Base-by-base conservation (phyloP, 2,797 vertebrate genomes). In the Choloepus didactylus region DNA sequence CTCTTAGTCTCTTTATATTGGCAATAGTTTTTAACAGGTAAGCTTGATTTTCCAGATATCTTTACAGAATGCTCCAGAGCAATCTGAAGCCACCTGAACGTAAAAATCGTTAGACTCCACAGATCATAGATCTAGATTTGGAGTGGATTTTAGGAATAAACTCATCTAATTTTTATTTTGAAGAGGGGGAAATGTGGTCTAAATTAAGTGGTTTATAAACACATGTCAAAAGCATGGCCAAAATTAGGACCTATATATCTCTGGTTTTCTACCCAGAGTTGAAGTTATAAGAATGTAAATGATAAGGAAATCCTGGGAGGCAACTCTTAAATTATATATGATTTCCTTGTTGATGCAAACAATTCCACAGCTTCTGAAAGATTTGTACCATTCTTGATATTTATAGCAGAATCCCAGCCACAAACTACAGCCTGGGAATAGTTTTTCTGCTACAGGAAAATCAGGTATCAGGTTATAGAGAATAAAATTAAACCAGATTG, bases 311-410 rank as follows among this genome's bases (percentile, higher is more conserved):
- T 31, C 16, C 14, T 86, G 62, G 19, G 31, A 60, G n/a, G 76
- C 44, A 60, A 27, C 35, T 83, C 87, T 70, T 64, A 80, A 64
- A 84, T 69, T 72, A 10, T 76, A 11, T 16, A 11, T 38, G 16
- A 77, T 46, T 89, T 83, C 46, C 46, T 89, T 54, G 56, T 83
- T 59, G 79, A 25, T 29, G n/a, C 80, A 70, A 66, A 73, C 35
- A 79, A 67, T n/a, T 46, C 87, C 70, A 87, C 14, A 38, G 56
- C 18, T 80, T 85, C n/a, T 54, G 85, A 79, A 93, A 94, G 25
- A 46, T 66, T 87, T 87, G 51, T 66, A 19, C 35, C 35, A 84
- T 64, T 76, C 27, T 72, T 27, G 44, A 72, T 69, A 72, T 86
- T 66, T 96, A 54, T 60, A 81, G 82, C 73, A 87, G 60, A 92